These are phyloP conservation scores for Hoplostethus atlanticus DNA, from an alignment of 2,797 vertebrate species.

Conservation along the genomic window DNA sequence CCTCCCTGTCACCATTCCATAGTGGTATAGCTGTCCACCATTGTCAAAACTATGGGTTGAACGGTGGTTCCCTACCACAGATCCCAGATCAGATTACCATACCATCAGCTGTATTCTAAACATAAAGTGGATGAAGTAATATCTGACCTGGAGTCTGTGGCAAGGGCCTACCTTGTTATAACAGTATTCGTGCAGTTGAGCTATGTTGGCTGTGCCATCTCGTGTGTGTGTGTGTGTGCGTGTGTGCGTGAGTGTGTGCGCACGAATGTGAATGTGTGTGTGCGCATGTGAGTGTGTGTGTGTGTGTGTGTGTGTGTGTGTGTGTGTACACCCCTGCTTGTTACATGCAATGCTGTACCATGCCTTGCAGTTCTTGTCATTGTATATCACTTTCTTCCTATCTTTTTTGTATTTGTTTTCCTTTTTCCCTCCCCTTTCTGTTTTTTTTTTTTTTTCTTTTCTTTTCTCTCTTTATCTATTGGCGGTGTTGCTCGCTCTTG, in stretches of 20 bases:
- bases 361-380: slow-evolving; percentile 86
- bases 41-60: slow-evolving; percentile 59
- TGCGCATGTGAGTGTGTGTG: slow-evolving; percentile 6
- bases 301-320: slow-evolving; percentile 18
- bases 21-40: slow-evolving; percentile 67
- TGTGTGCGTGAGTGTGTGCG: slow-evolving; percentile 22
- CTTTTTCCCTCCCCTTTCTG: slow-evolving; percentile 79
- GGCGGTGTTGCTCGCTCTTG: slow-evolving; percentile 94
- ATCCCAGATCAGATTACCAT: slow-evolving; percentile 57
- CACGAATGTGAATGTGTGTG: slow-evolving; percentile 38
- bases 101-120: not conserved
- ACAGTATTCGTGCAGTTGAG: slow-evolving; percentile 83
- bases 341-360: slow-evolving; percentile 68
- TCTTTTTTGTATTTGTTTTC: slow-evolving; percentile 84
- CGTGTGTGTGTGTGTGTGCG: slow-evolving; percentile 50
- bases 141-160: slow-evolving; percentile 69
- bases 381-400: slow-evolving; percentile 91
- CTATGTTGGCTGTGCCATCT: slow-evolving; percentile 86
- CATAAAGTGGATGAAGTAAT: slow-evolving; percentile 7
- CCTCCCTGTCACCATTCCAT: slow-evolving; percentile 78
- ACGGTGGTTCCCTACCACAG: slow-evolving; percentile 57
- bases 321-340: slow-evolving; percentile 60
- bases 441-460: slow-evolving; percentile 49
- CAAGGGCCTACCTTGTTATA: slow-evolving; percentile 53
- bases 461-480: slow-evolving; percentile 82